Evolutionary conservation across 2,888 invertebrate genomes (phyloP).

Genomic region (Lepetodrilus schrolli): DNA sequence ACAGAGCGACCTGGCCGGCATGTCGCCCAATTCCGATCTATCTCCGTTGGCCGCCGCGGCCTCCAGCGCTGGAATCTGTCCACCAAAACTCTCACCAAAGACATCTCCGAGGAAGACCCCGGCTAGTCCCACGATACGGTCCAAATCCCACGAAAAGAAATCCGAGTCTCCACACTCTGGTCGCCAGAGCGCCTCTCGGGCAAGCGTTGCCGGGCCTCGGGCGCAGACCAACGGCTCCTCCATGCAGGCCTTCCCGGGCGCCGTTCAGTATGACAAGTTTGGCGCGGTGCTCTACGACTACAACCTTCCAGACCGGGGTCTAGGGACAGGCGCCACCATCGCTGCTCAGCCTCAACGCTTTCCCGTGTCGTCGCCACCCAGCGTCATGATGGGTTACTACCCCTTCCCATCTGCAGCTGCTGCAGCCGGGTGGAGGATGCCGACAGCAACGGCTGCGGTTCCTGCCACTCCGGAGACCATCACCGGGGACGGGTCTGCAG

Average conservation of each 20-base stretch:
- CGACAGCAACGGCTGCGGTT: conserved; percentile 32
- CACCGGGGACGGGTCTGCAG: conserved; percentile 47
- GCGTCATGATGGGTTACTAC: conserved; percentile 45
- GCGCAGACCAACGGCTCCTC: not conserved
- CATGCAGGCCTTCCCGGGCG: conserved; percentile 7
- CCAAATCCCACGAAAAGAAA: conserved; percentile 21
- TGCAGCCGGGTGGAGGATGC: conserved; percentile 29
- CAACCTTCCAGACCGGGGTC: conserved; percentile 65
- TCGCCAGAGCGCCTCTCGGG: not conserved
- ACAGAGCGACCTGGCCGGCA: not conserved
- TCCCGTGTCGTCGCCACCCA: conserved; percentile 36
- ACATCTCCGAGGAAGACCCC: conserved; percentile 21
- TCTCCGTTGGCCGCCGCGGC: conserved; percentile 4
- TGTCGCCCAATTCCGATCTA: not conserved
- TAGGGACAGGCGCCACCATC: conserved; percentile 46
- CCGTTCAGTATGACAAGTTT: conserved; percentile 47
- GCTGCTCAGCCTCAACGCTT: conserved; percentile 48
- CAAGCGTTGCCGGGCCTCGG: not conserved
- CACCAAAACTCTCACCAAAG: conserved; percentile 29
- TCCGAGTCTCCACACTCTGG: not conserved
- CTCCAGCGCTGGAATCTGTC: not conserved
- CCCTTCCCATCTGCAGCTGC: conserved; percentile 33
- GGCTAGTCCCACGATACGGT: not conserved
- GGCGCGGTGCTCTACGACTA: conserved; percentile 61
- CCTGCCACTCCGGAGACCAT: conserved; percentile 37